Base-by-base conservation (phyloP, 2,797 vertebrate species). In the Tamandua tetradactyla region DNA sequence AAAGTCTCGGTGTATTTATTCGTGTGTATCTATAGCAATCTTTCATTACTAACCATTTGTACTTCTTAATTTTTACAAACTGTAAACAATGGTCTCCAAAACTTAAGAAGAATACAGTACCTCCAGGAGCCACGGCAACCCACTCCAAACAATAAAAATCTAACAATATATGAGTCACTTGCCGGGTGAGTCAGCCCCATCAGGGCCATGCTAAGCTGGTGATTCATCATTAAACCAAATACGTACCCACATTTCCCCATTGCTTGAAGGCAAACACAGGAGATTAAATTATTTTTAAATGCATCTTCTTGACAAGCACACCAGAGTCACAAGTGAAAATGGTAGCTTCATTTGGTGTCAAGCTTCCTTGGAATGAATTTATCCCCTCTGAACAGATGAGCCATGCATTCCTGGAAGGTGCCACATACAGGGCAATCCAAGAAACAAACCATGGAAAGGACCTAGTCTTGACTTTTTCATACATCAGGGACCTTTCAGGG, bases 261-360 rank as follows among this genome's bases (percentile, higher is more conserved):
- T 69, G 25, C 61, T 93, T 68, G 55, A 90, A 96, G 79, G 87
- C 78, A 96, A 95, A 97, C 69, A 92, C 59, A 11, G 57, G 59
- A 89, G 61, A 95, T 82, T 72, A 69, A 88, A 90, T 97, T 96
- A 95, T 97, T 95, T 97, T 68, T 27, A 95, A 96, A 90, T 76
- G n/a, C 40, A 72, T 96, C 87, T 94, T 95, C 91, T 90, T 95
- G 93, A 97, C 69, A 86, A 95, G 92, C 69, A 93, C 27, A 88
- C 3, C 27, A 94, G 84, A 89, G 37, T 82, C 79, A 11, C 71
- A 92, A 92, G 22, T 93, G 87, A 94, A 94, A 94, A 90, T 86
- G n/a, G 13, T 79, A 92, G 62, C 35, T 93, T 89, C 3, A 0
- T 91, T 87, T 57, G 81, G 79, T 69, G 42, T 20, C 71, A 92